Evolutionary conservation across 1,140 invertebrate genomes (phyloP).

Genomic region (Spodoptera frugiperda): DNA sequence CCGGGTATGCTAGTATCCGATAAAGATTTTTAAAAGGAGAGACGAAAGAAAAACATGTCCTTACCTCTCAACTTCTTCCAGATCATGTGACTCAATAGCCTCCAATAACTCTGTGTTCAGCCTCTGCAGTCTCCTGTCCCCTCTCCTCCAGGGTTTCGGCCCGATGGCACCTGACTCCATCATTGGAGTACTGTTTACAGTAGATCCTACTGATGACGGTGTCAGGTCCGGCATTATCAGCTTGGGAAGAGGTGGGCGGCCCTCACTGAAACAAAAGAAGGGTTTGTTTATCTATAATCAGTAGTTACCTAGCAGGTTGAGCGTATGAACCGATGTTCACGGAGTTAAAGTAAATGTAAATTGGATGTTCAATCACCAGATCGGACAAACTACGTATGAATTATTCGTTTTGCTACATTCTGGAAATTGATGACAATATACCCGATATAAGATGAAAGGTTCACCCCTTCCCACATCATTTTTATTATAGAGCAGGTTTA

Average conservation of each 20-base stretch:
- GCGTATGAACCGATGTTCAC: not conserved
- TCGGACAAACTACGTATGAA: too few relatives aligned
- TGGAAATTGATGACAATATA: too few relatives aligned
- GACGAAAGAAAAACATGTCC: not conserved
- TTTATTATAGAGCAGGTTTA: too few relatives aligned
- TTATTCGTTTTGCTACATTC: too few relatives aligned
- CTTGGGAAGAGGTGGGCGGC: slow-evolving; percentile 44
- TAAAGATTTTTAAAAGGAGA: too few relatives aligned
- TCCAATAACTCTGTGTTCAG: slow-evolving; percentile 83
- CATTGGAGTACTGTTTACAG: slow-evolving; percentile 68
- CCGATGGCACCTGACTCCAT: slow-evolving; percentile 54
- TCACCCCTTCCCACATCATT: too few relatives aligned
- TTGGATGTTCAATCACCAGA: not conserved
- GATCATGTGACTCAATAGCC: slow-evolving; percentile 73
- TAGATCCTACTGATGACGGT: slow-evolving; percentile 63
- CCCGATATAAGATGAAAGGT: too few relatives aligned
- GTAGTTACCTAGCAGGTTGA: not conserved
- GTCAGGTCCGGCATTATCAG: slow-evolving; percentile 57
- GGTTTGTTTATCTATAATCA: not conserved
- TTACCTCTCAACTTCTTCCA: slow-evolving; percentile 78
- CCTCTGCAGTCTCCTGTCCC: slow-evolving; percentile 73
- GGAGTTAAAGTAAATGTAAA: too few relatives aligned
- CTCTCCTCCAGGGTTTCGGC: slow-evolving; percentile 70
- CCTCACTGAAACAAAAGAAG: not conserved
- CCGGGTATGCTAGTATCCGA: too few relatives aligned